Base-by-base conservation (phyloP, 1,140 invertebrate species). In the Elymnias hypermnestra region DNA sequence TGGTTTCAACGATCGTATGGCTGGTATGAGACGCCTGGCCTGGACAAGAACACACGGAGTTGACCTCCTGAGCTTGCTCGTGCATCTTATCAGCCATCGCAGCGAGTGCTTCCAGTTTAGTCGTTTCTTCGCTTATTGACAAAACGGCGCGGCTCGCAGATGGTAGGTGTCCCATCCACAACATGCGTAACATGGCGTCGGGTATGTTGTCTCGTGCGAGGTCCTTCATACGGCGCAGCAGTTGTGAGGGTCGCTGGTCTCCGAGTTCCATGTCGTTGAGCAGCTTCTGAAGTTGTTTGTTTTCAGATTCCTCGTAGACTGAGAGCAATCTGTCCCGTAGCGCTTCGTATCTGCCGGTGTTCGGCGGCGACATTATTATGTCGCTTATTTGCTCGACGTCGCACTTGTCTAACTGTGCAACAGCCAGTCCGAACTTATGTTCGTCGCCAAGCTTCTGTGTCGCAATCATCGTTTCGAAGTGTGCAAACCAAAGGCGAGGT, bases 221-320 rank as follows among this genome's bases (percentile, higher is more conserved):
- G 10, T 61, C 43, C 9, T 36, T 15, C 53, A 56, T 56, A 2
- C 35, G n/a, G 1, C 52, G 22, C 21, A 60, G 26, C 0, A 60
- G 33, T 29, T 56, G 45, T 2, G 57, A 56, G 2, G 48, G 52
- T 29, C 42, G 48, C 23, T 59, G 43, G 1, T 54, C 51, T 3
- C 57, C 47, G 1, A 54, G 25, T 6, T 59, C 52, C 33, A 54
- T 59, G 9, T 53, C 50, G 0, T 37, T 23, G 1, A 56, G 10
- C 0, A 56, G 10, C 25, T 51, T 51, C 39, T 48, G 39, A 7
- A 49, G n/a, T 19, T 48, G 38, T 0, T 44, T n/a, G 8, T 25
- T 25, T 31, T 48, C 17, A 0, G 35, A 43, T 23, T 43, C 40
- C 38, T 62, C 43, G 17, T 48, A 41, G 15, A 57, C n/a, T 0